These are phyloP conservation scores for Trematocara nigrifrons DNA, from an alignment of 2,113 vertebrate species.

Conservation along the genomic window DNA sequence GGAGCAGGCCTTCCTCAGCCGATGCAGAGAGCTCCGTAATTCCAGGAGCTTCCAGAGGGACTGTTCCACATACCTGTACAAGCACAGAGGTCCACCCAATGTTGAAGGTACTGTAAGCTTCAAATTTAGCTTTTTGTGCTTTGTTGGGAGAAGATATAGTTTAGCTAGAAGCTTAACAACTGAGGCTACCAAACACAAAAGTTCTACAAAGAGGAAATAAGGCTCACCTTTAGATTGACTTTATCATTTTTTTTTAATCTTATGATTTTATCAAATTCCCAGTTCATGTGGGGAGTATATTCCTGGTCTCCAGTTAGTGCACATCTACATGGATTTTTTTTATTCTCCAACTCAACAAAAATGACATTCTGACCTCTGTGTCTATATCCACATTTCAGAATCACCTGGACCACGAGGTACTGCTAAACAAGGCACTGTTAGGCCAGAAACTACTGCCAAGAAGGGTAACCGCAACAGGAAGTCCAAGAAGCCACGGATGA, in stretches of 20 bases:
- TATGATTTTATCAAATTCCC: not conserved
- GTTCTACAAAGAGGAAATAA: not conserved
- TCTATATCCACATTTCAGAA: constrained; percentile 8
- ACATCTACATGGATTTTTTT: not conserved
- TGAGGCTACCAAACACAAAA: not conserved
- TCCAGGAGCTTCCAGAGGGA: constrained; percentile 77
- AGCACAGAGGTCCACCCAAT: constrained; percentile 63
- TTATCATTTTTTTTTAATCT: not conserved
- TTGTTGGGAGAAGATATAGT: not conserved
- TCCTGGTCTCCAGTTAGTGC: not conserved
- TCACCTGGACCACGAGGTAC: constrained; percentile 12
- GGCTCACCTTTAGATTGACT: not conserved
- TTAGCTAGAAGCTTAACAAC: not conserved
- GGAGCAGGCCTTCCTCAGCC: constrained; percentile 88
- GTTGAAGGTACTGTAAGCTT: constrained; percentile 49
- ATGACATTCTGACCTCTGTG: not conserved
- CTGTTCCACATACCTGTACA: constrained; percentile 76
- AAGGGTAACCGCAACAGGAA: constrained; percentile 82
- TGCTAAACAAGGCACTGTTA: constrained; percentile 46
- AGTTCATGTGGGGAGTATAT: not conserved
- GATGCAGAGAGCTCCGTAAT: constrained; percentile 77
- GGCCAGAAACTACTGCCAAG: constrained; percentile 59
- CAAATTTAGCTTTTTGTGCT: not conserved
- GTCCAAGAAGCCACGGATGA: constrained; percentile 79
- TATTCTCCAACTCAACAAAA: not conserved